phyloP scores from a whole-genome alignment of 2,113 vertebrate genomes.

The Pachyramphus minor region DNA sequence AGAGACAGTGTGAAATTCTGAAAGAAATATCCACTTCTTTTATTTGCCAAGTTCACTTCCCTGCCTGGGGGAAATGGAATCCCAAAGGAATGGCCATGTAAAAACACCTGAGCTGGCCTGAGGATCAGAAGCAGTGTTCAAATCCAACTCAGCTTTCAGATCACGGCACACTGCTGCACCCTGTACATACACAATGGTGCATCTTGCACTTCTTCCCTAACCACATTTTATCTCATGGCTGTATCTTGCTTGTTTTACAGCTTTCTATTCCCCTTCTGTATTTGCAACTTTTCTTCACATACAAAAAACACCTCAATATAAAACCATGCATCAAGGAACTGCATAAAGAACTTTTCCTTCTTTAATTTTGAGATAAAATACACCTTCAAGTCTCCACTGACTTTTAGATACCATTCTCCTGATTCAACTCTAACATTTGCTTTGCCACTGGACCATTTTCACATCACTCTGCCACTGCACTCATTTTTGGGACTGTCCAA shows the following conservation, averaged over 20 bases:
- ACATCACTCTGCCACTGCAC: neutral
- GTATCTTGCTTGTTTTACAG: neutral
- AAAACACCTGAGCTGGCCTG: neutral
- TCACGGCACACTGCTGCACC: neutral
- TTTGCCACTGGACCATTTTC: neutral
- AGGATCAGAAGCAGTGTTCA: neutral
- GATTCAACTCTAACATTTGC: neutral
- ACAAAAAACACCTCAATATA: neutral
- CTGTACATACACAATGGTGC: accelerated
- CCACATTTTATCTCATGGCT: neutral
- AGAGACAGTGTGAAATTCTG: neutral
- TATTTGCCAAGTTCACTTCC: neutral
- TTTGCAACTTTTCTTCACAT: neutral
- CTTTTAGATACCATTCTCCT: neutral
- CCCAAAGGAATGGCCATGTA: neutral
- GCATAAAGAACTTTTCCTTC: neutral
- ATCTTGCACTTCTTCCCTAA: neutral
- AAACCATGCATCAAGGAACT: neutral
- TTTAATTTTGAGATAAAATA: neutral
- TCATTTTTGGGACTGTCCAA: neutral
- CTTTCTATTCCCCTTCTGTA: neutral
- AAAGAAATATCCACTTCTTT: neutral
- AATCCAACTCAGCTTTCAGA: neutral
- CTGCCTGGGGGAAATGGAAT: no score
- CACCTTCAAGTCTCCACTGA: neutral